A percentile compares a stretch with the other conserved stretches of the same genome.
phyloP scores from a whole-genome alignment of 1,140 invertebrate genomes.

The Kradibia gibbosae region DNA sequence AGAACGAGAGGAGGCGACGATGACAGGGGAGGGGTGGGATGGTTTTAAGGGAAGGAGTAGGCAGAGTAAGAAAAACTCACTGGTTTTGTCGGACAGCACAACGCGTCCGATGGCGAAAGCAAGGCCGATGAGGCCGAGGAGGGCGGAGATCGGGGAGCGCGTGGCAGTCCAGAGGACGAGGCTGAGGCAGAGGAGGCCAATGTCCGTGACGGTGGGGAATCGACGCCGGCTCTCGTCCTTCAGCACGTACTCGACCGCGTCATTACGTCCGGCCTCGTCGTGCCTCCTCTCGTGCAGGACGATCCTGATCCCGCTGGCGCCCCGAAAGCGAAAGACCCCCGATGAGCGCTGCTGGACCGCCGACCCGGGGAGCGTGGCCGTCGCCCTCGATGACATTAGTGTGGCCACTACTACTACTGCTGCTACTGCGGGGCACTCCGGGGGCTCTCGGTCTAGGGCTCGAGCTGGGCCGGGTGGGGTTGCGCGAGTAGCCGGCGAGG shows the following conservation, averaged over 20 bases:
- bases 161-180: slow-evolving; percentile 43
- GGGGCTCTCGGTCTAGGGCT: no score
- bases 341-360: neutral
- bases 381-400: slow-evolving; percentile 40
- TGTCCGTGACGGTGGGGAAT: slow-evolving; percentile 34
- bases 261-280: slow-evolving; percentile 46
- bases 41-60: no score
- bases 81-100: slow-evolving; percentile 39
- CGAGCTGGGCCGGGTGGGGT: no score
- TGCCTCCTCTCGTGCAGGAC: slow-evolving; percentile 50
- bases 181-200: slow-evolving; percentile 48
- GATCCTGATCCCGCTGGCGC: slow-evolving; percentile 54
- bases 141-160: slow-evolving; percentile 26
- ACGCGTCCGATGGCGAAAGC: slow-evolving; percentile 43
- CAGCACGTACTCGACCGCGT: slow-evolving; percentile 57
- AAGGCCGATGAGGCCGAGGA: slow-evolving; percentile 25
- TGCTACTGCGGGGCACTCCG: no score
- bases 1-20: neutral
- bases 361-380: slow-evolving; percentile 12
- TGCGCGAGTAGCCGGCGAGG: no score
- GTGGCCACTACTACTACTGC: slow-evolving; percentile 21
- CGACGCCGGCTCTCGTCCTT: slow-evolving; percentile 52
- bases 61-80: slow-evolving; percentile 28
- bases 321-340: slow-evolving; percentile 46
- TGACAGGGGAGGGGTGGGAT: neutral